Evolutionary conservation across 2,113 vertebrate species (phyloP).

Genomic region (Pachycephala philippinensis): DNA sequence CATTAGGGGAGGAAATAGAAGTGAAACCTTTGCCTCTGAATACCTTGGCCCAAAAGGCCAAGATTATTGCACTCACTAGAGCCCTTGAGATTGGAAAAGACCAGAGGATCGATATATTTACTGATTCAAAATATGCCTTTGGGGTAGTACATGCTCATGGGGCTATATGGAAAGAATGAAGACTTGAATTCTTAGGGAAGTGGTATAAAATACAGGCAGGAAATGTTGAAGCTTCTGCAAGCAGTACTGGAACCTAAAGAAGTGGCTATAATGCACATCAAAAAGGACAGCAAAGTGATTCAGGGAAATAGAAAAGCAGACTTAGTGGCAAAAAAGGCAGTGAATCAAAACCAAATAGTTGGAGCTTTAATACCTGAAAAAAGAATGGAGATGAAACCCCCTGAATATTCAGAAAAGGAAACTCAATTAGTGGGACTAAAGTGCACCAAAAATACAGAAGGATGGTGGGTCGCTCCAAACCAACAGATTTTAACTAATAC

Average conservation of each 20-base stretch:
- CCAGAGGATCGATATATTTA: neutral
- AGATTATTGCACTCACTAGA: neutral
- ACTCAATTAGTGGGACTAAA: neutral
- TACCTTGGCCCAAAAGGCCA: neutral
- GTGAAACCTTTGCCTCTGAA: neutral
- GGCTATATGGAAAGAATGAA: neutral
- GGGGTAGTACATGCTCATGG: neutral
- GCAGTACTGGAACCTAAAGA: neutral
- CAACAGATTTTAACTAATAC: neutral
- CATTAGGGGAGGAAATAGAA: neutral
- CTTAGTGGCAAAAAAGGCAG: neutral
- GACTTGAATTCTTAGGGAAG: neutral
- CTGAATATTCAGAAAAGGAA: neutral
- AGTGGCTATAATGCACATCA: neutral
- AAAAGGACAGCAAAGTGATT: neutral
- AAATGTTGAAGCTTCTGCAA: neutral
- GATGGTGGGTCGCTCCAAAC: neutral
- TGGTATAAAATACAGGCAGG: neutral
- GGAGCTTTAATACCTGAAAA: neutral
- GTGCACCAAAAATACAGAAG: neutral
- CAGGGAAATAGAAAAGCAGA: neutral
- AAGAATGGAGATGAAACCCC: neutral
- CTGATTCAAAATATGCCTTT: neutral
- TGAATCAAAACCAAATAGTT: neutral
- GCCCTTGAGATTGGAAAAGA: neutral